A percentile compares a stretch with the other conserved stretches of the same genome.
phyloP scores from a whole-genome alignment of 2,888 invertebrate species.

The Oscheius sp. region DNA sequence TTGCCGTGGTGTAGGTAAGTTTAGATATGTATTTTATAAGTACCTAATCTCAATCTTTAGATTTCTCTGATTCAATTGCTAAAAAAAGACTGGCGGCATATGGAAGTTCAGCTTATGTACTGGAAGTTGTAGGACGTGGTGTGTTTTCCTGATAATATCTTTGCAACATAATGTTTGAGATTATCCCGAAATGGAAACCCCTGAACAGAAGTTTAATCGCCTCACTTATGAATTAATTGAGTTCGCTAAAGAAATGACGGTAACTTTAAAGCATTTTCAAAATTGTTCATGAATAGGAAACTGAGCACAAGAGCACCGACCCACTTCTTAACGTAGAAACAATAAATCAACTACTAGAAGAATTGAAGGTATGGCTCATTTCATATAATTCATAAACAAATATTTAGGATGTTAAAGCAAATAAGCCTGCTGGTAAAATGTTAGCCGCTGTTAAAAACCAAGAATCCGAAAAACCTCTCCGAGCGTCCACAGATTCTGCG shows the following conservation, averaged over 20 bases:
- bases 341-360: conserved; percentile 18
- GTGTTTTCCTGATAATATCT: background rate
- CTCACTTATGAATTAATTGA: conserved; percentile 60
- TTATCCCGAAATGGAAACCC: conserved; percentile 55
- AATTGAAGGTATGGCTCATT: conserved; percentile 1
- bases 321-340: background rate
- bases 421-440: conserved; percentile 6
- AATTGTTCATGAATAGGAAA: background rate
- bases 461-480: background rate
- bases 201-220: conserved; percentile 65
- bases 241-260: conserved; percentile 49
- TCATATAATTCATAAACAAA: background rate
- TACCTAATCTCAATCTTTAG: conserved; percentile 39
- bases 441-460: background rate
- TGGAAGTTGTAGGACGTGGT: conserved; percentile 64
- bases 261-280: background rate
- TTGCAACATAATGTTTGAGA: conserved; percentile 19
- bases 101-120: conserved; percentile 60
- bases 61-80: conserved; percentile 68
- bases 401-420: conserved; percentile 20
- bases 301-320: background rate
- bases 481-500: background rate
- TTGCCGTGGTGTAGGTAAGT: conserved; percentile 59
- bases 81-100: conserved; percentile 62
- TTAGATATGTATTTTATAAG: conserved; percentile 6